phyloP scores from a whole-genome alignment of 1,140 invertebrate species.

The Neodiprion fabricii region DNA sequence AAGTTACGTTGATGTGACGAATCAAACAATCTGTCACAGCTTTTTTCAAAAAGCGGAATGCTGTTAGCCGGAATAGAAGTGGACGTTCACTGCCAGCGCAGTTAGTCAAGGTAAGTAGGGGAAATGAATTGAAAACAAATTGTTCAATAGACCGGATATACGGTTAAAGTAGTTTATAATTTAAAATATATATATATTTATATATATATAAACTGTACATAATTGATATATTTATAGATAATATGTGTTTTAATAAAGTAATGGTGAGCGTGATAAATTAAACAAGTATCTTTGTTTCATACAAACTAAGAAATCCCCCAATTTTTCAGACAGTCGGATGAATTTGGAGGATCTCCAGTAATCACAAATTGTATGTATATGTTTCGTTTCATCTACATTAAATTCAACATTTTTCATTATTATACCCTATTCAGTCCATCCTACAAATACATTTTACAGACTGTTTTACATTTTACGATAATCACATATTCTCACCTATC shows the following conservation, averaged over 20 bases:
- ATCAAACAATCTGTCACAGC: too few species aligned
- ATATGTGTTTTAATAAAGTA: slow-evolving; percentile 48
- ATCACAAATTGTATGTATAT: not conserved
- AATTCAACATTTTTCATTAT: slow-evolving; percentile 18
- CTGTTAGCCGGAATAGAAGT: too few species aligned
- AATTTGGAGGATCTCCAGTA: not conserved
- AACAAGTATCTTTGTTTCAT: slow-evolving; percentile 49
- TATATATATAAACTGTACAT: slow-evolving; percentile 58
- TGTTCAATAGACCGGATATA: too few species aligned
- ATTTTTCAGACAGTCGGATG: slow-evolving; percentile 31
- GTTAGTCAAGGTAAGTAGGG: too few species aligned
- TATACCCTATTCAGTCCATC: slow-evolving; percentile 50
- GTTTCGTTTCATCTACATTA: not conserved
- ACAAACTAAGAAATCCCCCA: slow-evolving; percentile 36
- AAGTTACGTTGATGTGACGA: too few species aligned
- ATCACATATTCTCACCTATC: not conserved
- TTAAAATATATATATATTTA: slow-evolving; percentile 50
- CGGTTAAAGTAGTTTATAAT: slow-evolving; percentile 53
- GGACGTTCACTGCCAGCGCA: too few species aligned
- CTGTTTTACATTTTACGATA: not conserved
- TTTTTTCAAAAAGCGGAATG: too few species aligned
- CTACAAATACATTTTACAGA: slow-evolving; percentile 22
- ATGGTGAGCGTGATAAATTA: slow-evolving; percentile 57
- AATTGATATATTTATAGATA: slow-evolving; percentile 56
- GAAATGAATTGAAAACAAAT: too few species aligned